Conservation (phyloP, 2,888 invertebrate genomes). For the Troilus luridus region DNA sequence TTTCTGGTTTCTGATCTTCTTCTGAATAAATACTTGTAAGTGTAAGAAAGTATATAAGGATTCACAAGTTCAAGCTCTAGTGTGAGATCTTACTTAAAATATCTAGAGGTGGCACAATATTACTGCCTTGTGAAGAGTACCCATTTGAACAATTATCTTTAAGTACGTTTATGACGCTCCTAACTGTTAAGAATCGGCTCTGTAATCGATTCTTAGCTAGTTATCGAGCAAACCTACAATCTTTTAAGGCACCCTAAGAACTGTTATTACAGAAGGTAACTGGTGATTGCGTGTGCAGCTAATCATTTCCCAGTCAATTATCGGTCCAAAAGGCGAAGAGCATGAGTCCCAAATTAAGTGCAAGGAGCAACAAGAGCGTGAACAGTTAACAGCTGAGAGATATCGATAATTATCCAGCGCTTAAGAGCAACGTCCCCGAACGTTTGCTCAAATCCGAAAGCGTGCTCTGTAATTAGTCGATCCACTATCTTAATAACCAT, state of each 20-base stretch:
- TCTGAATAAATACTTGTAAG: too few species aligned
- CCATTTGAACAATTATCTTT: background rate
- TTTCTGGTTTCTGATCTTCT: too few species aligned
- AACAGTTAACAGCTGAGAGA: slow-evolving; percentile 48
- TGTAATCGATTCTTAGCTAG: background rate
- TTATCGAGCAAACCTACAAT: slow-evolving; percentile 18
- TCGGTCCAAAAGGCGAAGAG: slow-evolving; percentile 15
- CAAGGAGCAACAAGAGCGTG: slow-evolving; percentile 54
- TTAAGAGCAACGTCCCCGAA: slow-evolving; percentile 44
- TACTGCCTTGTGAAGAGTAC: background rate
- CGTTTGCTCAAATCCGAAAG: slow-evolving; percentile 49
- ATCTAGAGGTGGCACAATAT: background rate
- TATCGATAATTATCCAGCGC: slow-evolving; percentile 47
- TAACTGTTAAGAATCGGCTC: background rate
- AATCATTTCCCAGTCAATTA: slow-evolving; percentile 39
- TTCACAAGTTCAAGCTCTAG: too few species aligned
- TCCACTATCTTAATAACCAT: slow-evolving; percentile 22
- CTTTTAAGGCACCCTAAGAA: slow-evolving; percentile 20
- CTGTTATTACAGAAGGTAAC: slow-evolving; percentile 31
- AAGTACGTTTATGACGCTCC: background rate
- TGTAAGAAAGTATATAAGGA: too few species aligned
- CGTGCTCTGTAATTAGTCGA: slow-evolving; percentile 44
- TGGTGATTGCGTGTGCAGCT: slow-evolving; percentile 38
- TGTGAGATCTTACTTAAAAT: background rate
- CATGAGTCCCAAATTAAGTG: slow-evolving; percentile 17